A percentile compares a stretch with the other conserved stretches of the same genome.
phyloP scores from a whole-genome alignment of 2,113 vertebrate genomes.

The Rhynchomys soricoides region DNA sequence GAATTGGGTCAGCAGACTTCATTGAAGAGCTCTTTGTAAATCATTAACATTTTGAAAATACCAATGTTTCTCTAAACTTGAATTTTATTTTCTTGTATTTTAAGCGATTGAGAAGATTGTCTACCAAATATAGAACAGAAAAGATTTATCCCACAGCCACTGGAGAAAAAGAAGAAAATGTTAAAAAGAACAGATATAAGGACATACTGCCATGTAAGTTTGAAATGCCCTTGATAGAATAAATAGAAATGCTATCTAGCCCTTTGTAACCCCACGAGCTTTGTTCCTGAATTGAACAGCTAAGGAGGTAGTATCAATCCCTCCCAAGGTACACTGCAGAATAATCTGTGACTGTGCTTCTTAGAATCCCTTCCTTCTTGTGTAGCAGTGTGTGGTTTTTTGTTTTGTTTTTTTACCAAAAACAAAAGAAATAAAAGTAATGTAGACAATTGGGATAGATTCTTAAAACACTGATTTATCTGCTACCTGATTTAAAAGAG shows the following conservation, averaged over 20 bases:
- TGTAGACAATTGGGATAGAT: constrained; percentile 19
- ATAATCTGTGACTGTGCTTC: constrained; percentile 24
- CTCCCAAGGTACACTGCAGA: constrained; percentile 26
- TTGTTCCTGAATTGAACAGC: constrained; percentile 57
- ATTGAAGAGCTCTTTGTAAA: constrained; percentile 53
- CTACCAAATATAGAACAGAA: constrained; percentile 98
- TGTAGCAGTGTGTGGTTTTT: not conserved
- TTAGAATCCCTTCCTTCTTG: constrained; percentile 14
- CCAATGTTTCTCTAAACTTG: constrained; percentile 64
- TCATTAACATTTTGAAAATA: constrained; percentile 59
- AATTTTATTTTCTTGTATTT: constrained; percentile 78
- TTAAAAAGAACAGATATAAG: constrained; percentile 99
- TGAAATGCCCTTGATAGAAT: constrained; percentile 65
- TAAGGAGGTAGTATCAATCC: constrained; percentile 63
- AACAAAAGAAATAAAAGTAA: constrained; percentile 31
- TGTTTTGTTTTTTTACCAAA: not conserved
- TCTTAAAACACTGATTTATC: constrained; percentile 25
- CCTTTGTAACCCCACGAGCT: constrained; percentile 58
- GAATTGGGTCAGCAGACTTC: constrained; percentile 56
- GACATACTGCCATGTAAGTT: constrained; percentile 98
- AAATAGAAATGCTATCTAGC: constrained; percentile 63
- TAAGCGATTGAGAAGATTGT: constrained; percentile 96
- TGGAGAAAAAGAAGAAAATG: constrained; percentile 98
- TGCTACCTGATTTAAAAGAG: constrained; percentile 11
- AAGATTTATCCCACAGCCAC: constrained; percentile 97